Evolutionary conservation across 2,888 invertebrate species (phyloP).

Genomic region (Melikaiella ostensackeni): DNA sequence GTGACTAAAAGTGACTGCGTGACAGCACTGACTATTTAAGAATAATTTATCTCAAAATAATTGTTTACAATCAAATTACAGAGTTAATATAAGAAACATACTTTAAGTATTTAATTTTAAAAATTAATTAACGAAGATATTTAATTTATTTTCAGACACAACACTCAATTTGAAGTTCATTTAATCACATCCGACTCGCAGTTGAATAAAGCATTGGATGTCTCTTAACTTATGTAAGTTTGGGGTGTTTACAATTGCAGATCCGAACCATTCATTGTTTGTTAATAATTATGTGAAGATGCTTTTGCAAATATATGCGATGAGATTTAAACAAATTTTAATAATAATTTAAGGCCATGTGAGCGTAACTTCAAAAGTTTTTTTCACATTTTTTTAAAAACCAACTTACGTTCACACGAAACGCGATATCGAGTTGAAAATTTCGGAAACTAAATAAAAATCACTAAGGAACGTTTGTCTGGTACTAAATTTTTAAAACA

Average conservation of each 20-base stretch:
- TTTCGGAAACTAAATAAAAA: too few species aligned
- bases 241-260: constrained; percentile 3
- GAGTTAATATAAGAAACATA: too few species aligned
- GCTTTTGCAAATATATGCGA: background rate
- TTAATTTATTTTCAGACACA: background rate
- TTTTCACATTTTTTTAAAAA: too few species aligned
- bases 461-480: too few species aligned
- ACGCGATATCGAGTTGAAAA: too few species aligned
- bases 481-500: too few species aligned
- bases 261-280: background rate
- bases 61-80: background rate
- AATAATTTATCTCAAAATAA: background rate
- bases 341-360: background rate
- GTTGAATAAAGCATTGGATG: background rate
- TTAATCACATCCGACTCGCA: constrained; percentile 1
- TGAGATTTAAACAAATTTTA: background rate
- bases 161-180: background rate
- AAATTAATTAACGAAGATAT: background rate
- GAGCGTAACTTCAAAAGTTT: too few species aligned
- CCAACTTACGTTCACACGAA: too few species aligned
- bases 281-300: background rate
- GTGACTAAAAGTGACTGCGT: too few species aligned
- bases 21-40: too few species aligned
- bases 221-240: constrained; percentile 14
- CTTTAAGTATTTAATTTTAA: background rate